Evolutionary conservation across 2,797 vertebrate genomes (phyloP), one percentile per base, ranked within the genome.

Genomic region (Catostomus latipinnis): DNA sequence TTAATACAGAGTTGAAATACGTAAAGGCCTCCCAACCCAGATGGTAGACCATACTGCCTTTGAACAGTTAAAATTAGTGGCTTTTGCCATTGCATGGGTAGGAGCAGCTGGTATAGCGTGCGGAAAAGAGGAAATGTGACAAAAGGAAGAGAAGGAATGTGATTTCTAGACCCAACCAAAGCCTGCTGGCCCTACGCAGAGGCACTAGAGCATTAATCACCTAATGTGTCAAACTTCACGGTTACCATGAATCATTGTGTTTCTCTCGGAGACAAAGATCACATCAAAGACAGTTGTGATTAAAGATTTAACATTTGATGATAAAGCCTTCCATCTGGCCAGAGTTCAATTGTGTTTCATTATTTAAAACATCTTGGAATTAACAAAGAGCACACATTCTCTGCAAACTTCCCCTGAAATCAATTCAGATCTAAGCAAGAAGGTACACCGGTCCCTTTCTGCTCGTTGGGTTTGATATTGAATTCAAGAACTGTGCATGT

Each of bases 11-110:
- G 48, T 56, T 46, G 10, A 82, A 83, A 78, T 86, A 83, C 71
- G 86, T 84, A 90, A 87, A 82, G 48, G 89, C 84, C 88, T 86
- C 75, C 67, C 67, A 86, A 85, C 86, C 89, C 93, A 94, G 94
- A 95, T 94, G 93, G 94, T 88, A 88, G 81, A 88, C 86, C 86
- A 85, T 88, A 88, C 86, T 80, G 88, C 87, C 89, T 88, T 88
- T 92, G 90, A 94, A 93, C 90, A 90, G 85, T 93, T 92, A 91
- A 94, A 93, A 93, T 91, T 86, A 74, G 85, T 90, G 90, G 89
- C 91, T 92, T 93, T 89, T 90, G 89, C 86, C 87, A 81, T 93
- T 90, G 90, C 90, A 92, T 86, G 92, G 92, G 91, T 93, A 90
- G 91, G 87, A 89, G 89, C 94, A 93, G 90, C 92, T 94, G 93